Conservation (phyloP, 2,888 invertebrate genomes). For the Heterodera filipjevi region DNA sequence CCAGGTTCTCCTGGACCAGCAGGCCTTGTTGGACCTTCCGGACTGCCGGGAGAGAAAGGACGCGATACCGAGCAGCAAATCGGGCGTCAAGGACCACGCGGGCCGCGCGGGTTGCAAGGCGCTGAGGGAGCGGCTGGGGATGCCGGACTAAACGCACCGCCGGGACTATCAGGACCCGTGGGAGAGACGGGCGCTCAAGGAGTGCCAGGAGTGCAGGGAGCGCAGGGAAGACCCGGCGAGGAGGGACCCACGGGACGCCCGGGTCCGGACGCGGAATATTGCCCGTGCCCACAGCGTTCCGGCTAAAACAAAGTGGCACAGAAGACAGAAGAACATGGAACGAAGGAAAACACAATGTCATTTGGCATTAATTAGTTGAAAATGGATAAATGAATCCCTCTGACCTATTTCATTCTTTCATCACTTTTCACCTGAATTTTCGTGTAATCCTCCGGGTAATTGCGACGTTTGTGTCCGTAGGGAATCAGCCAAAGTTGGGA, state of each 20-base stretch:
- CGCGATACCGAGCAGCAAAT: conserved; percentile 52
- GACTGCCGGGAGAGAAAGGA: conserved; percentile 35
- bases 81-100: conserved; percentile 62
- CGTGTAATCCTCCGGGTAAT: conserved; percentile 60
- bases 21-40: conserved; percentile 48
- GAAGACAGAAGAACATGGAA: background rate
- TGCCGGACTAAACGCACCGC: conserved; percentile 25
- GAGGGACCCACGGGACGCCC: conserved; percentile 53
- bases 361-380: background rate
- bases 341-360: background rate
- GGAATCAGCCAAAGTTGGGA: conserved; percentile 64
- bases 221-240: conserved; percentile 47
- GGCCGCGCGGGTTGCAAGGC: conserved; percentile 58
- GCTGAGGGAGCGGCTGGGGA: conserved; percentile 43
- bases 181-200: conserved; percentile 30
- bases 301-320: background rate
- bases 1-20: conserved; percentile 60
- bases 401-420: background rate
- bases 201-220: conserved; percentile 25
- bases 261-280: conserved; percentile 63
- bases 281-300: conserved; percentile 38
- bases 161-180: conserved; percentile 29
- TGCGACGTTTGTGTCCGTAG: conserved; percentile 58
- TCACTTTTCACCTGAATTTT: conserved; percentile 48
- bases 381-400: background rate